Evolutionary conservation across 2,113 vertebrate genomes (phyloP).

Genomic region (Tinamus guttatus): DNA sequence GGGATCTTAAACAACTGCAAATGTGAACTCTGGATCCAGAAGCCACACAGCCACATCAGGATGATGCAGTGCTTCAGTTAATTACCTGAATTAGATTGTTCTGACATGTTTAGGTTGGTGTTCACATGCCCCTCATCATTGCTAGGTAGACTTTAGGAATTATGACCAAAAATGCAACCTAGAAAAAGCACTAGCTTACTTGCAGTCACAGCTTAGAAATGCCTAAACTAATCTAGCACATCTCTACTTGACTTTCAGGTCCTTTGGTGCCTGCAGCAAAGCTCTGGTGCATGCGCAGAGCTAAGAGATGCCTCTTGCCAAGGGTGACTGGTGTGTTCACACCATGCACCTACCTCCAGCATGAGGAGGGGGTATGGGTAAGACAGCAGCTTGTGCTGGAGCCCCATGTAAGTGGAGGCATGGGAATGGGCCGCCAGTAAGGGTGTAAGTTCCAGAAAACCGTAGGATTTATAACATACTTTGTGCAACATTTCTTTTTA

Average conservation of each 20-base stretch:
- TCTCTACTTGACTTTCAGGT: not conserved
- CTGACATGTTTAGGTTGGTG: not conserved
- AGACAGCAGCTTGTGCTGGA: not conserved
- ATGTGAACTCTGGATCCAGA: slow-evolving; percentile 11
- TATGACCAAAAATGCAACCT: not conserved
- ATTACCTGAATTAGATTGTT: slow-evolving; percentile 17
- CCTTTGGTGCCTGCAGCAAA: not conserved
- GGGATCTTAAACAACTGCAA: not conserved
- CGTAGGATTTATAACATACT: not conserved
- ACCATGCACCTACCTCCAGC: not conserved
- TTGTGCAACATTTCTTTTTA: not conserved
- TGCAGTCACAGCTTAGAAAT: not conserved
- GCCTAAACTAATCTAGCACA: not conserved
- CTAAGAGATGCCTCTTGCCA: not conserved
- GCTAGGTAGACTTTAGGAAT: not conserved
- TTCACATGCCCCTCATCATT: not conserved
- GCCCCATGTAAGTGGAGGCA: not conserved
- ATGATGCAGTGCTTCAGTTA: not conserved
- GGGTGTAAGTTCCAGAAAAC: not conserved
- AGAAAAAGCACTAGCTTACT: not conserved
- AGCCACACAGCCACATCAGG: not conserved
- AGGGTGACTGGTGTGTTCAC: not conserved
- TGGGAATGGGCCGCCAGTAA: not conserved
- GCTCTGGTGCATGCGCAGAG: not conserved
- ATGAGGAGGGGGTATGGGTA: not conserved